Conservation (phyloP, 2,113 vertebrate species). For the Rhea pennata region DNA sequence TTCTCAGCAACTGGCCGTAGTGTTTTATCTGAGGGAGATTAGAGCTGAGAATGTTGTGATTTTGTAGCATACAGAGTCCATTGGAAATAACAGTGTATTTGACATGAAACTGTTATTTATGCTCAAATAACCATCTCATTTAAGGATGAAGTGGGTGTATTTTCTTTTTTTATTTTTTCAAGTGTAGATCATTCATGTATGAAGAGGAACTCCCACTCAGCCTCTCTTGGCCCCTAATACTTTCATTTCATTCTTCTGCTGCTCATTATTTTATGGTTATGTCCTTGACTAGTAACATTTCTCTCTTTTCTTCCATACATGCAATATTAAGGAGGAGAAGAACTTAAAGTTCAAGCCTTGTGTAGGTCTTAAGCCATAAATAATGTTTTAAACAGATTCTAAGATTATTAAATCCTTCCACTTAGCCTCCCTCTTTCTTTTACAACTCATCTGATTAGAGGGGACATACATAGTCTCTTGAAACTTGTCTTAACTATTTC, state of each 20-base stretch:
- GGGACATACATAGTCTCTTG: background rate
- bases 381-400: constrained; percentile 48
- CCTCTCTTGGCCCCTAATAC: constrained; percentile 40
- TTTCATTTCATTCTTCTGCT: constrained; percentile 55
- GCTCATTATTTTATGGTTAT: constrained; percentile 63
- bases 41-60: constrained; percentile 39
- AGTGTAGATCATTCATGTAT: constrained; percentile 64
- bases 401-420: constrained; percentile 45
- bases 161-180: background rate
- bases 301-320: constrained; percentile 53
- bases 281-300: constrained; percentile 71
- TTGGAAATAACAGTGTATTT: constrained; percentile 36
- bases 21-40: constrained; percentile 51
- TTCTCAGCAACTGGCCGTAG: constrained; percentile 2
- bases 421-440: constrained; percentile 35
- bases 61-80: constrained; percentile 27
- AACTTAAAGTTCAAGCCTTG: constrained; percentile 14
- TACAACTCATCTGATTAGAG: constrained; percentile 34
- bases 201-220: constrained; percentile 60
- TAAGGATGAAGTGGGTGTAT: constrained; percentile 21
- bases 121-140: constrained; percentile 47
- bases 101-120: constrained; percentile 58
- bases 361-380: constrained; percentile 45
- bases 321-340: constrained; percentile 32
- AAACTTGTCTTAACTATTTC: constrained; percentile 31